These are phyloP conservation scores for Byasa hedistus DNA, from an alignment of 2,888 invertebrate species.

Conservation along the genomic window DNA sequence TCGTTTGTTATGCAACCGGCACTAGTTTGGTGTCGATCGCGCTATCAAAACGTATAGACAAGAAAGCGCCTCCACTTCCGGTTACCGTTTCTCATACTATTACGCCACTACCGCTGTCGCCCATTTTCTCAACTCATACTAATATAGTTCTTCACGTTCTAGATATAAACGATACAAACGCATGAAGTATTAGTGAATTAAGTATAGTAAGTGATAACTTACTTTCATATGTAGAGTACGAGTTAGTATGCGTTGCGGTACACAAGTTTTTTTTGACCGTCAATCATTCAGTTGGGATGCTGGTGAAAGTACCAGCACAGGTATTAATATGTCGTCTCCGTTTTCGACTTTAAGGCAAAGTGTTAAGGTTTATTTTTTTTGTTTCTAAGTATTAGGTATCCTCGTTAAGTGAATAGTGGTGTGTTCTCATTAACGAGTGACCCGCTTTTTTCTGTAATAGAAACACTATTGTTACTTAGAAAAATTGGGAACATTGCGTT, in stretches of 20 bases:
- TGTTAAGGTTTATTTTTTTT: slow-evolving; percentile 2
- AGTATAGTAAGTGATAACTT: neutral
- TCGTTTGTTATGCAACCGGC: slow-evolving; percentile 16
- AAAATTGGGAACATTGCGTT: slow-evolving; percentile 6
- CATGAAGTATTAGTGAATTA: neutral
- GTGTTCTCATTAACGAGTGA: slow-evolving; percentile 15
- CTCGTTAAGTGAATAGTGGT: neutral
- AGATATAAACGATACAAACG: slow-evolving; percentile 9
- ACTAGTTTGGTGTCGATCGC: neutral
- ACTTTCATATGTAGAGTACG: slow-evolving; percentile 17
- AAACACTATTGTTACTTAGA: neutral
- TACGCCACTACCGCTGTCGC: slow-evolving; percentile 13
- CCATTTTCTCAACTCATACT: slow-evolving; percentile 10
- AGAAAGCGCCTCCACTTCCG: slow-evolving; percentile 27
- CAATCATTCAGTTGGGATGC: slow-evolving; percentile 25
- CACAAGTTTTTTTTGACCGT: slow-evolving; percentile 20
- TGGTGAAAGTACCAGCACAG: slow-evolving; percentile 24
- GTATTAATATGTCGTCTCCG: slow-evolving; percentile 1
- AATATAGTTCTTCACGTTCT: slow-evolving; percentile 3
- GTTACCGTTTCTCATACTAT: slow-evolving; percentile 13
- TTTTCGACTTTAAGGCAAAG: slow-evolving; percentile 1
- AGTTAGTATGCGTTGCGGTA: neutral
- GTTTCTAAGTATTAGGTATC: neutral
- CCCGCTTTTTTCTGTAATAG: neutral
- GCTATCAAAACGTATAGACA: neutral